phyloP scores from a whole-genome alignment of 2,113 vertebrate species.

The Blennius ocellaris region DNA sequence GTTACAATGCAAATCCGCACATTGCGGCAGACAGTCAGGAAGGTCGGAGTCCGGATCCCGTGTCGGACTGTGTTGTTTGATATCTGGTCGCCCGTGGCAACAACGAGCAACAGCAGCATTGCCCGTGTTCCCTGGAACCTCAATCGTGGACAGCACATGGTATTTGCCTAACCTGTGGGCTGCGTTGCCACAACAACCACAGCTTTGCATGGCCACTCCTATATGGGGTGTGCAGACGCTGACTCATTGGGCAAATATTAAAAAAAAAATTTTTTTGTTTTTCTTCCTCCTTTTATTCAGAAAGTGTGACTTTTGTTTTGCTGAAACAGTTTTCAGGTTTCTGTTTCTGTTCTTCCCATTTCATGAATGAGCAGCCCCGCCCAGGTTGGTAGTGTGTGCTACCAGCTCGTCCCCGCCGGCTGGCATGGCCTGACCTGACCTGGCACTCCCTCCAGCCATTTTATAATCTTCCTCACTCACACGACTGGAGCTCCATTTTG shows the following conservation, averaged over 20 bases:
- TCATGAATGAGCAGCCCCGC: neutral
- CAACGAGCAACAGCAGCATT: constrained; percentile 45
- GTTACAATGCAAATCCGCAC: constrained; percentile 67
- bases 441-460: constrained; percentile 66
- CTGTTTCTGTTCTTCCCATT: neutral
- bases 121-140: constrained; percentile 44
- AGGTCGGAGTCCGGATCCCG: constrained; percentile 56
- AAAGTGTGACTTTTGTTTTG: constrained; percentile 14
- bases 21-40: constrained; percentile 43
- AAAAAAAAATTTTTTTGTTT: constrained; percentile 13
- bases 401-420: constrained; percentile 27
- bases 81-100: constrained; percentile 71
- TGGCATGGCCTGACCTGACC: constrained; percentile 44
- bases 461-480: constrained; percentile 59
- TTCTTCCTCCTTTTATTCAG: constrained; percentile 1
- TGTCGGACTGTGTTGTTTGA: constrained; percentile 77
- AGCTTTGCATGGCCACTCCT: constrained; percentile 76
- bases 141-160: constrained; percentile 49
- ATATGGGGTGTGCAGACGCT: constrained; percentile 61
- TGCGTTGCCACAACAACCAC: constrained; percentile 74
- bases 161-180: constrained; percentile 78
- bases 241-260: constrained; percentile 76
- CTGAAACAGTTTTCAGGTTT: neutral
- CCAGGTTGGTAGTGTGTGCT: constrained; percentile 1
- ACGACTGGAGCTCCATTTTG: constrained; percentile 64